Evolutionary conservation across 2,797 vertebrate genomes (phyloP).

Genomic region (Pteropus rufus): DNA sequence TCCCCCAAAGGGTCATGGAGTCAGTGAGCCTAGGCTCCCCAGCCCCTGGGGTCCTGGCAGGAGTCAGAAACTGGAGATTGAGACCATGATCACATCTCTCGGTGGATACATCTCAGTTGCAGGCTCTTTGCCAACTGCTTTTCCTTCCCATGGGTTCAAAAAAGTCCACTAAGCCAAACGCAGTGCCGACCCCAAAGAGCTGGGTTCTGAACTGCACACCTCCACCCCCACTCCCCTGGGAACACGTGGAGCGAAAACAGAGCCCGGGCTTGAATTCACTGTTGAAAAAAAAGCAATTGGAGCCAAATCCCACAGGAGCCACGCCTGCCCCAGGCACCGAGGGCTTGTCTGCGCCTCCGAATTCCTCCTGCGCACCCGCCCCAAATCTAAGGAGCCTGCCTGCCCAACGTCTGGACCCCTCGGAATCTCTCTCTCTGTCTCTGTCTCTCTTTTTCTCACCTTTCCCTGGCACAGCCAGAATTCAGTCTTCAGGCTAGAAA

Average conservation of each 20-base stretch:
- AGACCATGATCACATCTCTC: not conserved
- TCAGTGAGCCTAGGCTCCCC: not conserved
- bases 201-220: not conserved
- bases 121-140: not conserved
- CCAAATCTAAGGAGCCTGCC: not conserved
- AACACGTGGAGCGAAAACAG: not conserved
- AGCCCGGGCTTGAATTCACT: slow-evolving; percentile 34
- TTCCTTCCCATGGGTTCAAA: not conserved
- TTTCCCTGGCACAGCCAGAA: not conserved
- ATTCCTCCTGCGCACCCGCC: not conserved
- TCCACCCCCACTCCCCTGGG: not conserved
- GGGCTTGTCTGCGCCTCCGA: not conserved
- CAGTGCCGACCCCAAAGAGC: rapidly evolving
- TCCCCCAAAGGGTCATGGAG: not conserved
- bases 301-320: not conserved
- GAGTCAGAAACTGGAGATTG: not conserved
- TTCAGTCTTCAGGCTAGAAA: not conserved
- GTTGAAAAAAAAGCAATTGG: slow-evolving; percentile 50
- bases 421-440: not conserved
- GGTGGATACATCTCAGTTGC: not conserved
- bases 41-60: rapidly evolving
- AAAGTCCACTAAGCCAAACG: not conserved
- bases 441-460: not conserved
- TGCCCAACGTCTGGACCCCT: not conserved
- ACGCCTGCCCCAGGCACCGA: not conserved